phyloP scores from a whole-genome alignment of 2,113 vertebrate species.

The Macaca fascicularis region T2T-MFA8v1.1 NC_088393.1:19597501-19598000 shows the following conservation, averaged over 20 bases:
- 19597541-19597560: too few species aligned
- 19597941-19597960: too few species aligned
- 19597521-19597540: too few species aligned
- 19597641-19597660: background rate
- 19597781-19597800: background rate
- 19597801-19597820: background rate
- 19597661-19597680: background rate
- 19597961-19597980: too few species aligned
- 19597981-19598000: too few species aligned
- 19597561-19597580: background rate
- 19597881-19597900: too few species aligned
- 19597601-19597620: background rate
- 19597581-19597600: background rate
- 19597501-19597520: too few species aligned
- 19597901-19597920: too few species aligned
- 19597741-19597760: background rate
- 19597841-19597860: background rate
- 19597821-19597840: background rate
- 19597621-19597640: background rate
- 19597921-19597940: too few species aligned
- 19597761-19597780: background rate
- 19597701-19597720: background rate
- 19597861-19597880: background rate
- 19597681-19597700: too few species aligned
- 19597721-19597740: accelerated